phyloP scores from a whole-genome alignment of 2,888 invertebrate genomes.

The Chorisops tibialis region DNA sequence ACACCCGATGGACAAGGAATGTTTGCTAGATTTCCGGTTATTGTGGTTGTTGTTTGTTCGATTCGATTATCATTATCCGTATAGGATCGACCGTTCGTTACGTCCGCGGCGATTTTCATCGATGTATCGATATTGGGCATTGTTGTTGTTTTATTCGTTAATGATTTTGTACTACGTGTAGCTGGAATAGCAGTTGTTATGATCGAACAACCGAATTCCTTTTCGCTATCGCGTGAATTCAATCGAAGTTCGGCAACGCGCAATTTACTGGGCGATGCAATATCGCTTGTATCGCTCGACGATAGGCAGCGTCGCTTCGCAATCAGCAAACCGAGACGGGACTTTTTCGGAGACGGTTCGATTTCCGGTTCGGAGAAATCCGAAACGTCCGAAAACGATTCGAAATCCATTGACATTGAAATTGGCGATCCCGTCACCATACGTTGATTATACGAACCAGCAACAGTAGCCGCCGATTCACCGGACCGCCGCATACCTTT shows the following conservation, averaged over 20 bases:
- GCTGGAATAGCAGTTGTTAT: conserved; percentile 13
- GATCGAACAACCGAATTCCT: conserved; percentile 49
- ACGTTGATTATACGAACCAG: conserved; percentile 30
- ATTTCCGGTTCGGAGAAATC: conserved; percentile 66
- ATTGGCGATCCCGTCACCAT: conserved; percentile 46
- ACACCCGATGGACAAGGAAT: conserved; percentile 64
- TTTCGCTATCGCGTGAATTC: conserved; percentile 62
- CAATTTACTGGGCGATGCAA: conserved; percentile 67
- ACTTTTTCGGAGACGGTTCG: conserved; percentile 75
- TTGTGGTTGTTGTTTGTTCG: conserved; percentile 27
- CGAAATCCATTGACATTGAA: conserved; percentile 48
- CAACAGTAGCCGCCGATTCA: not conserved
- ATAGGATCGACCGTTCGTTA: not conserved
- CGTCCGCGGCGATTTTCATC: not conserved
- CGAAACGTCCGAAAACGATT: conserved; percentile 51
- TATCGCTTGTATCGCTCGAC: conserved; percentile 49
- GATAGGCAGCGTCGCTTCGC: conserved; percentile 52
- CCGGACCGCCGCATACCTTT: conserved; percentile 20
- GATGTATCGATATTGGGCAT: not conserved
- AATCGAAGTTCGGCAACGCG: conserved; percentile 65
- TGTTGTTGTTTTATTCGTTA: not conserved
- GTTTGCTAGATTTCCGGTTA: conserved; percentile 41
- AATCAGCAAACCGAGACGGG: conserved; percentile 53
- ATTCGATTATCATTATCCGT: not conserved
- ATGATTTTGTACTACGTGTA: conserved; percentile 42